Evolutionary conservation across 1,140 invertebrate genomes (phyloP).

Genomic region (Hypsibius dujardini): DNA sequence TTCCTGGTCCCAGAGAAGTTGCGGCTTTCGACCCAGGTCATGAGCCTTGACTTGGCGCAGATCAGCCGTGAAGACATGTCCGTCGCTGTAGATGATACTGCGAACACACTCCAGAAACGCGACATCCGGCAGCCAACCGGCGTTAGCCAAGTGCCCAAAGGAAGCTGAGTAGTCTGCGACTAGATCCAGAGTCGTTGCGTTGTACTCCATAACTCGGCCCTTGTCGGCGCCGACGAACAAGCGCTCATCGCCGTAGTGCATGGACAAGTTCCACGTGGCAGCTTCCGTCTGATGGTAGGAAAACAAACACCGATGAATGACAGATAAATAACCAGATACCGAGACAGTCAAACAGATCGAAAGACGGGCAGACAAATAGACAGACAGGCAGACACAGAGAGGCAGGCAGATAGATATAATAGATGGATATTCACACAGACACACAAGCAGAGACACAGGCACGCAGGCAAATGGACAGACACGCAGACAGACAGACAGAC

Average conservation of each 20-base stretch:
- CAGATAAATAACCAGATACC: no score
- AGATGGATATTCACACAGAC: no score
- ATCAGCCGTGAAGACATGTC: constrained; percentile 14
- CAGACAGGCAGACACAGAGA: no score
- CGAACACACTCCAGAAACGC: constrained; percentile 8
- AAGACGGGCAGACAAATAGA: no score
- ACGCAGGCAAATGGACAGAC: no score
- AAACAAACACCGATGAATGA: no score
- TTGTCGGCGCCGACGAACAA: constrained; percentile 2
- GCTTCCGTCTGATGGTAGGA: background rate
- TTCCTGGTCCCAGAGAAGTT: background rate
- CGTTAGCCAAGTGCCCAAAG: background rate
- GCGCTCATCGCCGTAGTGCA: background rate
- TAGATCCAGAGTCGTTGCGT: background rate
- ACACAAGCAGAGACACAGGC: no score
- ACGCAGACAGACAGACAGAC: no score
- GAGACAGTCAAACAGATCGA: no score
- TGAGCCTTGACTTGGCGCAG: background rate
- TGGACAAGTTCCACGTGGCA: background rate
- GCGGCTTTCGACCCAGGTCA: background rate
- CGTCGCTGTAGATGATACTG: background rate
- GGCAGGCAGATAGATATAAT: no score
- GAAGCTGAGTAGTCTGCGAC: background rate
- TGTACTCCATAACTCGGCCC: background rate
- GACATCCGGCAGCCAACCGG: constrained; percentile 9